phyloP scores from a whole-genome alignment of 1,140 invertebrate genomes.

The Drosophila willistoni region DNA sequence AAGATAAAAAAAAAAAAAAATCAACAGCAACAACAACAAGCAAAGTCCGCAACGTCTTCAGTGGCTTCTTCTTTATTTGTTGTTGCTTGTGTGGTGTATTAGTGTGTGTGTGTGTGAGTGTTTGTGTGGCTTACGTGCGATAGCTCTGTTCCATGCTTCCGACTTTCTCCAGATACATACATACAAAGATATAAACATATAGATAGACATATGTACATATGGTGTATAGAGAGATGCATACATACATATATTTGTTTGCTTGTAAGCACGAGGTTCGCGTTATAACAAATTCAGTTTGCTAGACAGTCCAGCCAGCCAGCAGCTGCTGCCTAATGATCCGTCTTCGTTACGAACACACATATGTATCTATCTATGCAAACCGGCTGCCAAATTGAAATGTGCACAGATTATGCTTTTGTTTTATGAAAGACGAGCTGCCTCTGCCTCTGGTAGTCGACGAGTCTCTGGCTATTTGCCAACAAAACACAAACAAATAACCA shows the following conservation, averaged over 20 bases:
- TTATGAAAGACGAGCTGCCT: constrained; percentile 7
- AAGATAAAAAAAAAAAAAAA: constrained; percentile 32
- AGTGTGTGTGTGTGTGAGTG: neutral
- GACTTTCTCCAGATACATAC: constrained; percentile 70
- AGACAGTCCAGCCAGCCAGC: constrained; percentile 53
- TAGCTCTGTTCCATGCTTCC: constrained; percentile 59
- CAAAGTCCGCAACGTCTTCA: constrained; percentile 36
- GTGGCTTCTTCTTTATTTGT: constrained; percentile 67
- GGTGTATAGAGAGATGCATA: neutral
- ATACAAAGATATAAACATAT: constrained; percentile 16
- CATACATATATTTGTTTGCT: constrained; percentile 16
- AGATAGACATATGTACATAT: neutral
- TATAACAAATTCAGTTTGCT: constrained; percentile 71
- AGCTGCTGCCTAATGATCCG: constrained; percentile 70
- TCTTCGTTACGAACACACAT: constrained; percentile 55
- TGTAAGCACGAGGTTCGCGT: constrained; percentile 42
- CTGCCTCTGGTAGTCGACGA: neutral
- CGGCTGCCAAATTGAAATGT: constrained; percentile 73
- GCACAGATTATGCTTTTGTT: constrained; percentile 52
- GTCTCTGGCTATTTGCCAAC: constrained; percentile 58
- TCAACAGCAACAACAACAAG: constrained; percentile 4
- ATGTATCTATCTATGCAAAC: constrained; percentile 52
- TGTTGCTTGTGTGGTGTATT: constrained; percentile 48
- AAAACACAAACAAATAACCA: neutral
- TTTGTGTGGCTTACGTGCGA: constrained; percentile 53